Conservation (phyloP, 2,113 vertebrate species). For the Vulpes lagopus region DNA sequence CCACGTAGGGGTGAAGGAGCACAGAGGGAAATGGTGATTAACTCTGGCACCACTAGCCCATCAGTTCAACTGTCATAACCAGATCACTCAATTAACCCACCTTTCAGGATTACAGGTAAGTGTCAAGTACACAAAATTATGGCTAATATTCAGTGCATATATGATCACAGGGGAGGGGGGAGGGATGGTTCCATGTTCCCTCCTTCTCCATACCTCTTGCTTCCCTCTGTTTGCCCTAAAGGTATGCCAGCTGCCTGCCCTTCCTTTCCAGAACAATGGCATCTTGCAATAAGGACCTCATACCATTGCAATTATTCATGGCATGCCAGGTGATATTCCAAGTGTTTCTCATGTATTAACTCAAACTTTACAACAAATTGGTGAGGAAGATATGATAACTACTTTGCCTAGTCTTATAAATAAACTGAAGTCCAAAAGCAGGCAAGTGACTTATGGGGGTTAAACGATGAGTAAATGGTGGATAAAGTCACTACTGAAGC, state of each 20-base stretch:
- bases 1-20: background rate
- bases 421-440: background rate
- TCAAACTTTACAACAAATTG: background rate
- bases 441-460: background rate
- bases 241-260: no score
- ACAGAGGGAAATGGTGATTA: background rate
- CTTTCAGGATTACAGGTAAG: rapidly evolving
- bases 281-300: background rate
- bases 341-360: no score
- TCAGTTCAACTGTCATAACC: no score
- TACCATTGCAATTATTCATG: rapidly evolving
- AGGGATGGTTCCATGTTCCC: no score
- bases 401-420: background rate
- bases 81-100: background rate
- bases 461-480: rapidly evolving
- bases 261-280: background rate
- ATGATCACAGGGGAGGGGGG: rapidly evolving
- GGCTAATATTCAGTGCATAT: rapidly evolving
- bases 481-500: rapidly evolving
- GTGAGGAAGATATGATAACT: rapidly evolving
- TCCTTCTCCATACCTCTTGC: background rate
- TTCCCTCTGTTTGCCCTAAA: rapidly evolving
- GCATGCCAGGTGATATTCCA: rapidly evolving
- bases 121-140: rapidly evolving
- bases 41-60: background rate